Conservation (phyloP, 2,113 vertebrate species). For the Psophia crepitans region DNA sequence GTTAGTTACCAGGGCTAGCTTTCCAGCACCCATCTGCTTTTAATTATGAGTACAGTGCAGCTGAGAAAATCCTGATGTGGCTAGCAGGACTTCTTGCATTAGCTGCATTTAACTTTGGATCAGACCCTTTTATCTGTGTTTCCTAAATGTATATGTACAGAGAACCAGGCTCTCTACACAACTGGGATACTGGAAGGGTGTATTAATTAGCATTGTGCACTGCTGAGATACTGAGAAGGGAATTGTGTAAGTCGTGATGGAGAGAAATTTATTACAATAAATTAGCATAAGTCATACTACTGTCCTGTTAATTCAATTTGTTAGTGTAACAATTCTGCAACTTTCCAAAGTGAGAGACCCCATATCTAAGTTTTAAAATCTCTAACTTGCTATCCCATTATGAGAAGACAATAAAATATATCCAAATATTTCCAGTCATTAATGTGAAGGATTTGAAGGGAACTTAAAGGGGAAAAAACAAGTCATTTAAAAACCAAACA, state of each 20-base stretch:
- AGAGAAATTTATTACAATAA: not conserved
- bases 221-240: not conserved
- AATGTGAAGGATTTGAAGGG: not conserved
- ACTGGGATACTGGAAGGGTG: not conserved
- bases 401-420: not conserved
- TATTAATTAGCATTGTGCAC: not conserved
- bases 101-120: not conserved
- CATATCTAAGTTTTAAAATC: not conserved
- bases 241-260: not conserved
- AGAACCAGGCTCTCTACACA: not conserved
- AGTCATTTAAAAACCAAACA: not conserved
- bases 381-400: not conserved
- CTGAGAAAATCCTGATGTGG: not conserved
- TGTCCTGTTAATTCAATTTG: not conserved
- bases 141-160: not conserved
- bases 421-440: not conserved
- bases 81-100: not conserved
- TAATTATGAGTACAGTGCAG: not conserved
- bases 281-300: not conserved
- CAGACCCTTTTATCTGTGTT: not conserved
- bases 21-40: not conserved
- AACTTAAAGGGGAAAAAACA: not conserved
- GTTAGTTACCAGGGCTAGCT: not conserved
- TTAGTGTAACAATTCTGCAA: not conserved
- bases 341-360: not conserved